Evolutionary conservation across 2,888 invertebrate genomes (phyloP), one percentile per base, ranked within the genome.

Genomic region (Hirtodrosophila alboralis): DNA sequence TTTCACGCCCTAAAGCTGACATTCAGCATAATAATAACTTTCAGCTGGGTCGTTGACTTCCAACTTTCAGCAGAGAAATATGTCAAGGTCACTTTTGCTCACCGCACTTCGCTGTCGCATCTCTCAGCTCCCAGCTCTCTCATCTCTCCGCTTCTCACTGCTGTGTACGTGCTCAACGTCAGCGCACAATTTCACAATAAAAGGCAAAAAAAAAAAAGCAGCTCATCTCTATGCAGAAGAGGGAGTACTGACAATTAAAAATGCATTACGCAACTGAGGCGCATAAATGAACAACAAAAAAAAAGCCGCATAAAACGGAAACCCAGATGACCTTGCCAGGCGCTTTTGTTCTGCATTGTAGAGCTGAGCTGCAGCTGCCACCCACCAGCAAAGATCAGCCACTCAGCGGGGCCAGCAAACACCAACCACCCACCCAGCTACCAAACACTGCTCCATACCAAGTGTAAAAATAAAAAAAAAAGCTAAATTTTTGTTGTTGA

Each of bases 131-230:
- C 6, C 21, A 31, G n/a, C n/a, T 40, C 57, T 41, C 48, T 34
- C 68, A 37, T 54, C 60, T 57, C 38, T 49, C 23, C 14, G 21
- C 23, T 3, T 5, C 18, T 18, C 18, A 0, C 43, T 18, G 30
- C 28, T 31, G 45, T 27, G 57, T 76, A 84, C 84, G 84, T 84
- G 76, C 52, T 48, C 49, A 36, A 30, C 58, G 43, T 16, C 57
- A 53, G 38, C 53, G 30, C 31, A 40, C 34, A 65, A 77, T 79
- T 79, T 86, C 78, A 79, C 84, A 79, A 86, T 47, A 38, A 41
- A 10, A 38, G 12, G 33, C 56, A 36, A 21, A 10, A 27, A 58
- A 21, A 27, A 13, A 21, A 21, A 27, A 13, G 16, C 7, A 56
- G 49, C 59, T 58, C 64, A 59, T 58, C 49, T 56, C 16, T 28